Evolutionary conservation across 2,797 vertebrate species (phyloP), one percentile per base, ranked within the genome.

Genomic region (Fistularia commersonii): DNA sequence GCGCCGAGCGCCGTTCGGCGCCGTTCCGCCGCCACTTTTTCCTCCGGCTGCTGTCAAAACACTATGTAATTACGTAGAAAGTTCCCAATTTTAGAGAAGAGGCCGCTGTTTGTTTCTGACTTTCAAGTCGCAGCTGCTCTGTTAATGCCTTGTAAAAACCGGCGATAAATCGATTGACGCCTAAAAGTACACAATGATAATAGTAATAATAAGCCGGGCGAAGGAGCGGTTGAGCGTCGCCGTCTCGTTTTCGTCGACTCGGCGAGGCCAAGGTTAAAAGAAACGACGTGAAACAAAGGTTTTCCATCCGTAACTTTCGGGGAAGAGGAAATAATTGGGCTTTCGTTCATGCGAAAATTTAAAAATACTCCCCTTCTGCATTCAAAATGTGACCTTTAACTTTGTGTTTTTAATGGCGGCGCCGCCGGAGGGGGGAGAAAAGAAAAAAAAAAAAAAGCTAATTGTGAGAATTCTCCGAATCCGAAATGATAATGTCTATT

Each of bases 91-190:
- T 77, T 48, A 61, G 65, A 77, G 57, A 80, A 79, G 68, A 79
- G 74, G 72, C 60, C 54, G 48, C 23, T 83, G 73, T 85, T 87
- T 88, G 76, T 80, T 83, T 81, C 79, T 74, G 70, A 83, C 74
- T 83, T 78, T 85, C 77, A 79, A 85, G 81, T 70, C 77, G 64
- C 87, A 90, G 89, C 87, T 90, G 88, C 76, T 82, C 72, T 57
- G 54, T 47, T 77, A 66, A 81, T 77, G 74, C 56, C 79, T 79
- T 72, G 62, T 59, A 64, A 71, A 80, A 56, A 45, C 52, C n/a
- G n/a, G n/a, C n/a, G n/a, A n/a, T n/a, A n/a, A n/a, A n/a, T n/a
- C n/a, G n/a, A n/a, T n/a, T n/a, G n/a, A n/a, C n/a, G n/a, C n/a
- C n/a, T n/a, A n/a, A n/a, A n/a, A n/a, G n/a, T n/a, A n/a, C n/a